Evolutionary conservation across 1,140 invertebrate genomes (phyloP).

Genomic region (Calephelis nemesis): DNA sequence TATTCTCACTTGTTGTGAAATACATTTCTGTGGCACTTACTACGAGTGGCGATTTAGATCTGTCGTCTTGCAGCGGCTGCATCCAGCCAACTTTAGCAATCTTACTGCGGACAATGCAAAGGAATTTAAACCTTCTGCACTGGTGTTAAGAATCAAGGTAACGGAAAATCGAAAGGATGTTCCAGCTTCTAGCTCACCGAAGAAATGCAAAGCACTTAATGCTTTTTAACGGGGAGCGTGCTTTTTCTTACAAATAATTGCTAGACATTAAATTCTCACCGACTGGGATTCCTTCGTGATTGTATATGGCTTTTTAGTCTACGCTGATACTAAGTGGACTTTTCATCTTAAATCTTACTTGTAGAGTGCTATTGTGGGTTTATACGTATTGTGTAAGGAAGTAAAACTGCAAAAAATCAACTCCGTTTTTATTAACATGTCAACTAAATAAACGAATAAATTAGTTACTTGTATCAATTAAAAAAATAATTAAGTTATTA

Average conservation of each 20-base stretch:
- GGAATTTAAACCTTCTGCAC: slow-evolving; percentile 52
- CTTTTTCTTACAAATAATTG: slow-evolving; percentile 17
- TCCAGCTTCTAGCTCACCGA: slow-evolving; percentile 14
- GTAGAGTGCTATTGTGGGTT: too few species aligned
- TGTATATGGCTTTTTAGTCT: too few species aligned
- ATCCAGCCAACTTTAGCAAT: slow-evolving; percentile 37
- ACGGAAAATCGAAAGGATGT: slow-evolving; percentile 11
- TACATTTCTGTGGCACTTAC: slow-evolving; percentile 71
- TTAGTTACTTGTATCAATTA: too few species aligned
- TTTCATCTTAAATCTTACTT: too few species aligned
- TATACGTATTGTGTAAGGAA: too few species aligned
- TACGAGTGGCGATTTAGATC: slow-evolving; percentile 70
- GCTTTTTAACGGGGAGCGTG: slow-evolving; percentile 17
- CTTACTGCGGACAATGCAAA: slow-evolving; percentile 27
- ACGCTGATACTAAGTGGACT: too few species aligned
- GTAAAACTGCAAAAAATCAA: too few species aligned
- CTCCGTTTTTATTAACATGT: too few species aligned
- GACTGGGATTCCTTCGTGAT: neutral
- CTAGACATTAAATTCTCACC: slow-evolving; percentile 3
- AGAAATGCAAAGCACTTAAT: slow-evolving; percentile 19
- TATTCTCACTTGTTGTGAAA: slow-evolving; percentile 73
- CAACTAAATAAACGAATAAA: too few species aligned
- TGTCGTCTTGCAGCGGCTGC: slow-evolving; percentile 46
- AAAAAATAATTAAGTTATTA: too few species aligned
- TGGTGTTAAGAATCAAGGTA: slow-evolving; percentile 12